Base-by-base conservation (phyloP, 2,797 vertebrate species). In the Onychomys torridus region DNA sequence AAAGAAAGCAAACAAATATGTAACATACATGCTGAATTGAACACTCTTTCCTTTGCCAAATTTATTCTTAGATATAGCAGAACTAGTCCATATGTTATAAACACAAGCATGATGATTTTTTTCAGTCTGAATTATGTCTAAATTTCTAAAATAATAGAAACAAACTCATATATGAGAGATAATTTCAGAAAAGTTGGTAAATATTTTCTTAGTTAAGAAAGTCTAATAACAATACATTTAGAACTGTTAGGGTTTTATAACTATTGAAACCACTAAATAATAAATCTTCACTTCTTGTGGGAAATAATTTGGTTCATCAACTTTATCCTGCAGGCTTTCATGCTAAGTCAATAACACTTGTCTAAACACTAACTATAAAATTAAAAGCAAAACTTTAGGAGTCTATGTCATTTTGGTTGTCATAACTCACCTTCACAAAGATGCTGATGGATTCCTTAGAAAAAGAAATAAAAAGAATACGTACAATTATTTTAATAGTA, bases 401-500 rank as follows among this genome's bases (percentile, higher is more conserved):
- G 11, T 93, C 32, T 49, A 59, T 90, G 43, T 40, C 78, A 13
- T 52, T 78, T 29, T 90, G 11, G 6, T 59, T 37, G 5, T 49
- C 49, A 67, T 25, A 14, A 46, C 65, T 91, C 25, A 89, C 79
- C 46, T 92, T 29, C 10, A 55, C 57, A 40, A 34, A 21, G 27
- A 65, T 37, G 27, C 9, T 89, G 63, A 34, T 59, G 71, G 59
- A 90, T 61, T 97, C 32, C 94, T 93, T 86, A 82, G 34, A 8
- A 61, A 75, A 61, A 61, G 17, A 65, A 75, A 71, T 29, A 90
- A 43, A 61, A 61, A 43, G 25, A 37, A 85, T 59, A 49, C 8
- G 17, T 75, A n/a, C 5, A 95, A 40, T 89, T 89, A 69, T 37
- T 23, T 94, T 27, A 79, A 13, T 29, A 52, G 61, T 46, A 55